phyloP scores from a whole-genome alignment of 2,888 invertebrate species.

The Hanleya hanleyi region DNA sequence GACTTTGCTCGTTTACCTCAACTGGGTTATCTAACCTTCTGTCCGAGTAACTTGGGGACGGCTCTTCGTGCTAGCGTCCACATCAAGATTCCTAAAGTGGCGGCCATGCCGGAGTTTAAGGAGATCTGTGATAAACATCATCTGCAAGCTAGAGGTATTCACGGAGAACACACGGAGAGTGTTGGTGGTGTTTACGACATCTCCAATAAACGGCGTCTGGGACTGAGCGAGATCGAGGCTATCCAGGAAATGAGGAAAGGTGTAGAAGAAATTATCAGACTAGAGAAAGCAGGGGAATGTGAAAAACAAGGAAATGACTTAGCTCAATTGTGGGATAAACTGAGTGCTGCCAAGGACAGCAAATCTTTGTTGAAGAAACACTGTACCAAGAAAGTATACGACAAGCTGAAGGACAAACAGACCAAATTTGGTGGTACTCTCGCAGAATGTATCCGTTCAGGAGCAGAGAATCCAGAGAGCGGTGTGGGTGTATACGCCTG shows the following conservation, averaged over 20 bases:
- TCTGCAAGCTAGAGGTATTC: too few relatives aligned
- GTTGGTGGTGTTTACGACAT: too few relatives aligned
- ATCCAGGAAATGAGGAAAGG: too few relatives aligned
- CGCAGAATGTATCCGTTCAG: constrained; percentile 78
- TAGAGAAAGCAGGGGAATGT: too few relatives aligned
- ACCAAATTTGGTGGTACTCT: constrained; percentile 57
- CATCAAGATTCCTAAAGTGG: too few relatives aligned
- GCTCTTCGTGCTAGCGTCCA: constrained; percentile 97
- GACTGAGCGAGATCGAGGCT: too few relatives aligned
- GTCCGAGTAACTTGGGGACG: constrained; percentile 91
- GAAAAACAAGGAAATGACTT: too few relatives aligned
- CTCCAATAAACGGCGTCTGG: too few relatives aligned
- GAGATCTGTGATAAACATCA: constrained; percentile 86
- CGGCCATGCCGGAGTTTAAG: too few relatives aligned
- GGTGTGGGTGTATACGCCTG: too few relatives aligned
- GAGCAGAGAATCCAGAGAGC: constrained; percentile 71
- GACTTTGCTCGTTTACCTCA: constrained; percentile 54
- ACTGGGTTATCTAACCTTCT: constrained; percentile 87
- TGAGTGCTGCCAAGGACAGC: constrained; percentile 42
- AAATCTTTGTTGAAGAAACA: constrained; percentile 41
- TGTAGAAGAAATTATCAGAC: too few relatives aligned
- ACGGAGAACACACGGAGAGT: too few relatives aligned
- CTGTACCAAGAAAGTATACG: constrained; percentile 48
- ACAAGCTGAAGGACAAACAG: constrained; percentile 49
- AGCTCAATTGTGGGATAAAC: constrained; percentile 41